Evolutionary conservation across 2,888 invertebrate species (phyloP).

Genomic region (Chrysolina oricalcia): DNA sequence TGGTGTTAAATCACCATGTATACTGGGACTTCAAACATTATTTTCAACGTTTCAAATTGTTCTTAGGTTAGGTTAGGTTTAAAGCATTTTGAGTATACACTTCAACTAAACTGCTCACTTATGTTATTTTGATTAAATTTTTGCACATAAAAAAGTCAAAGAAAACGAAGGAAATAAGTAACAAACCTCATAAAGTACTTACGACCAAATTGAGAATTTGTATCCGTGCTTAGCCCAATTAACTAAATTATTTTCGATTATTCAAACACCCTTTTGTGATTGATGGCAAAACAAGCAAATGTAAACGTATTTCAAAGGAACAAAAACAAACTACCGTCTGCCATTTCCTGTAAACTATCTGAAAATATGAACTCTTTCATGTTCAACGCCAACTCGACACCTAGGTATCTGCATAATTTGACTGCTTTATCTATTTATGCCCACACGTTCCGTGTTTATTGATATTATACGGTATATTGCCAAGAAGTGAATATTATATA

Average conservation of each 20-base stretch:
- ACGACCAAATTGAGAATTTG: no score
- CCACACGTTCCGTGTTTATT: slow-evolving; percentile 11
- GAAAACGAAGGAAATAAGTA: no score
- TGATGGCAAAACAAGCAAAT: not conserved
- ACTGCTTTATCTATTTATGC: slow-evolving; percentile 17
- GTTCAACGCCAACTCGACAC: slow-evolving; percentile 29
- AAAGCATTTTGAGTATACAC: no score
- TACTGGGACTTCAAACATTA: no score
- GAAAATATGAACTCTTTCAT: slow-evolving; percentile 26
- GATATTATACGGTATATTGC: not conserved
- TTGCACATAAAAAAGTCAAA: no score
- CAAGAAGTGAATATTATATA: not conserved
- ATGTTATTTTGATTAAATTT: no score
- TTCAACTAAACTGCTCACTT: no score
- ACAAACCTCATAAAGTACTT: no score
- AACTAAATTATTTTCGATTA: not conserved
- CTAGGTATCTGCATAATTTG: slow-evolving; percentile 24
- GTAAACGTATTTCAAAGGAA: slow-evolving; percentile 7
- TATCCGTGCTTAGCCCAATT: no score
- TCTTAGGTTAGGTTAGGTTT: no score
- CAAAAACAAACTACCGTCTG: slow-evolving; percentile 11
- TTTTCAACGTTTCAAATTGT: no score
- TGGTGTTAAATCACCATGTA: no score
- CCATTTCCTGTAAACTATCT: slow-evolving; percentile 12
- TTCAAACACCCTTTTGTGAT: not conserved